Evolutionary conservation across 2,113 vertebrate species (phyloP), one percentile per base, ranked within the genome.

Genomic region (Pachycephala philippinensis): DNA sequence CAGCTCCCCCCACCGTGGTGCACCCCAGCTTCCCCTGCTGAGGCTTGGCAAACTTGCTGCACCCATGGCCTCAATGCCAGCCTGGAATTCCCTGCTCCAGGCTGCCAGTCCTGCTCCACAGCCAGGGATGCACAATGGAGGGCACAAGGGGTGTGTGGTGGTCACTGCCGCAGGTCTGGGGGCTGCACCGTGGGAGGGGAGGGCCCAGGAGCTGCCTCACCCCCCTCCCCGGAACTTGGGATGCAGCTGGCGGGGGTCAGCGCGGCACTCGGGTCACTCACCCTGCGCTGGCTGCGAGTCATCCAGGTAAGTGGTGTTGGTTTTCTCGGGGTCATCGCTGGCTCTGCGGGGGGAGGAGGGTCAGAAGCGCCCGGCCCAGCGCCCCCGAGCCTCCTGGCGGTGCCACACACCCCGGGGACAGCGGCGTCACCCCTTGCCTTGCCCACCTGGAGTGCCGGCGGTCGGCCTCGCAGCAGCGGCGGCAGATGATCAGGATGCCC

Each of bases 301-400:
- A 61, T 99, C 99, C 96, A 98, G 96, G 97, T 99, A 99, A 31
- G 99, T 98, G 78, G 98, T 98, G 91, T 97, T 99, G 86, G 98
- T 98, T 97, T 99, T 99, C 97, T 99, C 99, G 0, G 98, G 98
- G 88, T 99, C 99, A 98, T 99, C 98, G 21, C 97, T 98, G 97
- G 98, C 98, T 97, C 99, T 99, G 97, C 14, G 45, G 42, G 28
- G 45, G 18, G 3, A 49, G 37, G 18, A 30, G 68, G 37, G 42
- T 85, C 45, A 89, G 85, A 7, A 3, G 54, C 13, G 40, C 10
- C 39, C 1, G 1, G 2, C 3, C 52, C 39, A 13, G 24, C 11
- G 31, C 22, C 26, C 28, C 2, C 0, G 4, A 23, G 40, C 45
- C 69, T 66, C 23, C 10, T 27, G 1, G 1, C 3, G 1, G 68